Conservation (phyloP, 2,888 invertebrate species). For the Pharmacophagus antenor region DNA sequence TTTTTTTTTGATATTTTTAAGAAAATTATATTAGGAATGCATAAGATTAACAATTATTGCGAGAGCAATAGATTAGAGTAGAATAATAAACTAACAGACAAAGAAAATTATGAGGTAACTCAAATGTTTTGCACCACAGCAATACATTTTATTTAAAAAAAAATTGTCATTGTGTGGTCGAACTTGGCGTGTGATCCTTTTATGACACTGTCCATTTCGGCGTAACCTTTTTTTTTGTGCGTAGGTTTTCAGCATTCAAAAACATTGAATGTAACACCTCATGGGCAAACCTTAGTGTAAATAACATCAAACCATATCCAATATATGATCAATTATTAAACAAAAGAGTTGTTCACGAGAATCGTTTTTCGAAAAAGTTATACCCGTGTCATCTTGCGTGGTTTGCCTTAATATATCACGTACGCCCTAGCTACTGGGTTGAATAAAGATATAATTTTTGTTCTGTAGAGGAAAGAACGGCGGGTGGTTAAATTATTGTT, state of each 20-base stretch:
- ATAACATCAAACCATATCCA: constrained; percentile 6
- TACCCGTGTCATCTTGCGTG: constrained; percentile 19
- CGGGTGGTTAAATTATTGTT: constrained; percentile 32
- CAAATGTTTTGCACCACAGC: background rate
- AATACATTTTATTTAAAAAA: constrained; percentile 9
- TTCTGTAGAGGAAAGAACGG: constrained; percentile 28
- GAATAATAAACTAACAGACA: no score
- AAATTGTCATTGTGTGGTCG: constrained; percentile 15
- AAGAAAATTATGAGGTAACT: no score
- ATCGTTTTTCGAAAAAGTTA: constrained; percentile 13
- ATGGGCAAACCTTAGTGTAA: constrained; percentile 15
- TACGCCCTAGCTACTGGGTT: constrained; percentile 31
- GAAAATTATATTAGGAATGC: no score
- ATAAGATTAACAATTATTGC: no score
- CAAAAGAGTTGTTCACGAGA: constrained; percentile 16
- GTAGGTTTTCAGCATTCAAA: constrained; percentile 27
- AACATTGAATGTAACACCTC: constrained; percentile 22
- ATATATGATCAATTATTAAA: constrained; percentile 20
- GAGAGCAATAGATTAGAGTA: no score
- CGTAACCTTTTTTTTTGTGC: constrained; percentile 24
- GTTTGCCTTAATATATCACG: constrained; percentile 25
- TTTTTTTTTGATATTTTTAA: no score
- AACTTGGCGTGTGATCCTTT: constrained; percentile 6
- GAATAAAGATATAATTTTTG: constrained; percentile 36
- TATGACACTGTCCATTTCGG: constrained; percentile 14